A percentile compares a stretch with the other conserved stretches of the same genome.
Conservation (phyloP, 2,797 vertebrate genomes). For the Dryobates pubescens region DNA sequence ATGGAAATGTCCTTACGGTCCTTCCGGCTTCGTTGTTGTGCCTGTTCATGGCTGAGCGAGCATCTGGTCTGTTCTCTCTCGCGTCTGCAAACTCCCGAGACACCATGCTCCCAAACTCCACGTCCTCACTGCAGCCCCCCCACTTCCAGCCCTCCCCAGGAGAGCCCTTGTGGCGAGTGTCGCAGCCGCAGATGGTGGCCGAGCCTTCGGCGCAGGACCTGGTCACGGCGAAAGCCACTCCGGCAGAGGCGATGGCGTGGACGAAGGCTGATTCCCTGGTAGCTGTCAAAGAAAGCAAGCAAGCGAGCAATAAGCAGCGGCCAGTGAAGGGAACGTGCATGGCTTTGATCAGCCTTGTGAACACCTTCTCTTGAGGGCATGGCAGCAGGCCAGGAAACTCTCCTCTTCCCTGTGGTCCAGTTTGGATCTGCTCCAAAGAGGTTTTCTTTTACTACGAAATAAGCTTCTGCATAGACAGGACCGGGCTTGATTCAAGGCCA, state of each 20-base stretch:
- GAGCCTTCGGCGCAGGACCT: conserved; percentile 95
- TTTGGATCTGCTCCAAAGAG: neutral
- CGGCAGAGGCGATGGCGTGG: conserved; percentile 94
- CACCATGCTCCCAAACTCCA: conserved; percentile 96
- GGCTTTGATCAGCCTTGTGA: neutral
- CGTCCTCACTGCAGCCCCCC: conserved; percentile 97
- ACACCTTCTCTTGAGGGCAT: neutral
- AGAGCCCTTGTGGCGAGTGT: conserved; percentile 90
- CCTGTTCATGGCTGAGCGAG: conserved; percentile 97
- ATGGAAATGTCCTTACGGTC: conserved; percentile 77
- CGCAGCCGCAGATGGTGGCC: conserved; percentile 93
- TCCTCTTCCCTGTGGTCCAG: neutral
- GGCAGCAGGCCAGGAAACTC: neutral
- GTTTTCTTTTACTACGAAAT: neutral
- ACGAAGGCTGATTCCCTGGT: conserved; percentile 96
- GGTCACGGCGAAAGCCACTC: conserved; percentile 95
- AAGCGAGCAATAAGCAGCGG: neutral
- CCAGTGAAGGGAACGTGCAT: neutral
- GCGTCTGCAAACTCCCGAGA: conserved; percentile 96
- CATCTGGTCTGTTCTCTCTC: conserved; percentile 93
- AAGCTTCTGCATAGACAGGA: neutral
- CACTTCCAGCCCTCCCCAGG: conserved; percentile 97
- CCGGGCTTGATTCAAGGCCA: neutral
- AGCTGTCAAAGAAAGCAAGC: conserved; percentile 76
- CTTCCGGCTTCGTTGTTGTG: conserved; percentile 98